phyloP scores from a whole-genome alignment of 2,113 vertebrate species.

The Quiscalus mexicanus region DNA sequence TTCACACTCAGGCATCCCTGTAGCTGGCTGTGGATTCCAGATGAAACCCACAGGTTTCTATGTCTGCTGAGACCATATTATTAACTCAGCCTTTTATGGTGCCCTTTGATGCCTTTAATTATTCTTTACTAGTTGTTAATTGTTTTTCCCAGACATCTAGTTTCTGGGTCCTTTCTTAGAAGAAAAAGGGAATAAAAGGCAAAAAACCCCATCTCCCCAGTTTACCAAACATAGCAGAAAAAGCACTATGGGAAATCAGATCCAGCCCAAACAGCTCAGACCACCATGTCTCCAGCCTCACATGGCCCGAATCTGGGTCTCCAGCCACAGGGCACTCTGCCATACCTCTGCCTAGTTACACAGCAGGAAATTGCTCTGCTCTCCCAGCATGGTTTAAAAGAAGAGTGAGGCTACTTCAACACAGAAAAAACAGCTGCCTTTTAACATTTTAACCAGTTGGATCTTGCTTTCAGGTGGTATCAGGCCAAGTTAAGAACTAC shows the following conservation, averaged over 20 bases:
- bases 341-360: neutral
- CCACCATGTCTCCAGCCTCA: neutral
- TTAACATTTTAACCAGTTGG: neutral
- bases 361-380: neutral
- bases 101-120: constrained; percentile 66
- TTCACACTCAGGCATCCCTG: neutral
- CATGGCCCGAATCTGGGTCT: neutral
- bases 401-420: neutral
- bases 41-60: constrained; percentile 46
- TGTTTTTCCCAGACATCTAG: constrained; percentile 48
- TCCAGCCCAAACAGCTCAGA: neutral
- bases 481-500: neutral
- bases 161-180: neutral
- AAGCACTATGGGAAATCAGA: neutral
- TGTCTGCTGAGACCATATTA: constrained; percentile 30
- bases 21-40: neutral
- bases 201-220: neutral
- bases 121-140: constrained; percentile 69
- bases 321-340: neutral
- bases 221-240: neutral
- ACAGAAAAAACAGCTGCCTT: neutral
- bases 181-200: neutral
- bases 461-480: neutral
- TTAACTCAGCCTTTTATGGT: constrained; percentile 66
- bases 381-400: neutral